phyloP scores from a whole-genome alignment of 2,888 invertebrate genomes.

The Lasioglossum leucozonium region DNA sequence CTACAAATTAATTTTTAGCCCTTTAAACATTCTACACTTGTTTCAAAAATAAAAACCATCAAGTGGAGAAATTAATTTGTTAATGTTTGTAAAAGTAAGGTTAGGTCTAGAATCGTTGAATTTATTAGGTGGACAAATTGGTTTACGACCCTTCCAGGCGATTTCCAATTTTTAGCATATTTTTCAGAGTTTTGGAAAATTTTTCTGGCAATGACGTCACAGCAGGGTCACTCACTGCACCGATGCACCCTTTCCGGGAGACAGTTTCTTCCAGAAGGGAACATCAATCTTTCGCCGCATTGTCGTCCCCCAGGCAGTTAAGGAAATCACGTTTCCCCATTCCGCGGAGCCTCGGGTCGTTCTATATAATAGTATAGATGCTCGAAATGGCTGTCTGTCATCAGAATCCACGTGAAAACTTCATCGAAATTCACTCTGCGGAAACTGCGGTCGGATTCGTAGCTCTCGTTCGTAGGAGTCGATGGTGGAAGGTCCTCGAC shows the following conservation, averaged over 20 bases:
- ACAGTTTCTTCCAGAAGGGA: background rate
- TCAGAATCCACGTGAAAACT: slow-evolving; percentile 20
- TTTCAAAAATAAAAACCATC: too few species aligned
- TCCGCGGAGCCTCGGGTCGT: background rate
- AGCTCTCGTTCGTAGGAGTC: slow-evolving; percentile 5
- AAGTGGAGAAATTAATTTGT: too few species aligned
- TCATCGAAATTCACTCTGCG: slow-evolving; percentile 55
- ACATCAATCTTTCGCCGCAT: slow-evolving; percentile 39
- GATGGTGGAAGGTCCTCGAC: slow-evolving; percentile 6
- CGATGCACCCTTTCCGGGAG: background rate
- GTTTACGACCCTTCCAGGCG: too few species aligned
- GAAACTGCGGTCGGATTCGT: background rate
- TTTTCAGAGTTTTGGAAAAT: too few species aligned
- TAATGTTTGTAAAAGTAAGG: too few species aligned
- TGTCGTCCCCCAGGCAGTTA: slow-evolving; percentile 17
- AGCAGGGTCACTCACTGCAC: background rate
- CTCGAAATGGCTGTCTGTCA: background rate
- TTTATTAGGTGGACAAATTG: too few species aligned
- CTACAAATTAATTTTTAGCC: too few species aligned
- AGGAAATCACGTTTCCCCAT: slow-evolving; percentile 34
- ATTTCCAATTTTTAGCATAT: too few species aligned
- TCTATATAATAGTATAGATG: background rate
- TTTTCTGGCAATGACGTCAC: too few species aligned
- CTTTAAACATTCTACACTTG: too few species aligned
- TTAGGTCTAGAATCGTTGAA: too few species aligned